Evolutionary conservation across 2,113 vertebrate species (phyloP).

Genomic region (Beaufortia kweichowensis): DNA sequence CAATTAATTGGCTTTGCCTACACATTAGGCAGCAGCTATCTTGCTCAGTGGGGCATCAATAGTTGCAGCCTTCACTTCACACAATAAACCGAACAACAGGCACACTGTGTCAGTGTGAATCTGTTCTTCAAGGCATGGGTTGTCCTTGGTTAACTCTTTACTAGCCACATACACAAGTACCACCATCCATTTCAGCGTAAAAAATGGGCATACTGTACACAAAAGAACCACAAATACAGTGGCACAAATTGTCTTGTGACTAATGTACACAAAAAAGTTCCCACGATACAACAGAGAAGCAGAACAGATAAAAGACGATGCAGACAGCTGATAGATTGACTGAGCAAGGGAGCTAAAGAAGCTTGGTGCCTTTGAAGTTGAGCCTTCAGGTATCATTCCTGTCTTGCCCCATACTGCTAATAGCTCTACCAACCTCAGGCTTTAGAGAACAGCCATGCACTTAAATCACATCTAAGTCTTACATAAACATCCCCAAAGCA

Average conservation of each 20-base stretch:
- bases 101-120: slow-evolving; percentile 56
- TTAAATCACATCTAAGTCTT: slow-evolving; percentile 44
- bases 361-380: slow-evolving; percentile 22
- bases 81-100: slow-evolving; percentile 55
- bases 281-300: slow-evolving; percentile 18
- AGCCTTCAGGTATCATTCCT: slow-evolving; percentile 27
- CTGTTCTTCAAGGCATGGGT: slow-evolving; percentile 45
- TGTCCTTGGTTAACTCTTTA: slow-evolving; percentile 45
- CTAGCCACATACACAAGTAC: not conserved
- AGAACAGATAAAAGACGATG: slow-evolving; percentile 20
- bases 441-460: slow-evolving; percentile 32
- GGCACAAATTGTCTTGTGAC: not conserved
- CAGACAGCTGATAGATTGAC: slow-evolving; percentile 12
- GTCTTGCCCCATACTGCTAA: slow-evolving; percentile 6
- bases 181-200: not conserved
- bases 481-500: slow-evolving; percentile 51
- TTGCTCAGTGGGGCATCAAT: slow-evolving; percentile 53
- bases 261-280: slow-evolving; percentile 25
- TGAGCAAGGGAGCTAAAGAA: not conserved
- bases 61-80: slow-evolving; percentile 50
- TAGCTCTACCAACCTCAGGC: slow-evolving; percentile 32
- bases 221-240: slow-evolving; percentile 2
- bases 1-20: slow-evolving; percentile 42
- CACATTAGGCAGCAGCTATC: slow-evolving; percentile 48
- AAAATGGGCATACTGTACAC: not conserved